Base-by-base conservation (phyloP, 1,140 invertebrate species). In the Platyscapa corneri region DNA sequence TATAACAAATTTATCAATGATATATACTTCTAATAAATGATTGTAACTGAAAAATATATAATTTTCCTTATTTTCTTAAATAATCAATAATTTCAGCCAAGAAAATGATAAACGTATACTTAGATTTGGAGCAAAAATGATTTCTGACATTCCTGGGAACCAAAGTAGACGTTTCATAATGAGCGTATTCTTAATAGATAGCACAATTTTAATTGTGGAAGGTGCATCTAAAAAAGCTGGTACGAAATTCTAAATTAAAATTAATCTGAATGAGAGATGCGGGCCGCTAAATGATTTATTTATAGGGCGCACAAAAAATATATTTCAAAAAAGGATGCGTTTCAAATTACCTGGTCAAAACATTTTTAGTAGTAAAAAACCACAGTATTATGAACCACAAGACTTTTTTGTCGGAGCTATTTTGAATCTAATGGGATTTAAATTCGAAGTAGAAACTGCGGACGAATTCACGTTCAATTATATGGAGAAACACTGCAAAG, bases 401-500 rank as follows among this genome's bases (percentile, higher is more conserved):
- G 95, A 98, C 90, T 96, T 98, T 91, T 98, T 95, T 92, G 94
- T 98, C 16, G 97, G 97, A 42, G 95, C 96, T 39, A 94, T 93
- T 37, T 88, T 98, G 20, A 95, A 95, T 53, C 94, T 98, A 34
- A 96, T 96, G 91, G 95, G 95, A 88, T 97, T 97, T 90, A 93
- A 95, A 27, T 98, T 98, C 90, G 89, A 96, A 83, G 92, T 98
- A 10, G 94, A 95, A 32, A 95, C 95, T 46, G 97, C 97, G 16
- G 98, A 99, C 91, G 96, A 98, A 90, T 98, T 98, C 91, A 96
- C 96, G 7, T 93, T 98, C 81, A 94, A 95, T 72, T 98, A 97
- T 91, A 97, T 98, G 97, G 98, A 99, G 92, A 89, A 95, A n/a
- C 93, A 97, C 92, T 91, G 94, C 83, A 89, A 95, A 86, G 94